Evolutionary conservation across 2,113 vertebrate species (phyloP), one percentile per base, ranked within the genome.

Genomic region (Phalacrocorax carbo): DNA sequence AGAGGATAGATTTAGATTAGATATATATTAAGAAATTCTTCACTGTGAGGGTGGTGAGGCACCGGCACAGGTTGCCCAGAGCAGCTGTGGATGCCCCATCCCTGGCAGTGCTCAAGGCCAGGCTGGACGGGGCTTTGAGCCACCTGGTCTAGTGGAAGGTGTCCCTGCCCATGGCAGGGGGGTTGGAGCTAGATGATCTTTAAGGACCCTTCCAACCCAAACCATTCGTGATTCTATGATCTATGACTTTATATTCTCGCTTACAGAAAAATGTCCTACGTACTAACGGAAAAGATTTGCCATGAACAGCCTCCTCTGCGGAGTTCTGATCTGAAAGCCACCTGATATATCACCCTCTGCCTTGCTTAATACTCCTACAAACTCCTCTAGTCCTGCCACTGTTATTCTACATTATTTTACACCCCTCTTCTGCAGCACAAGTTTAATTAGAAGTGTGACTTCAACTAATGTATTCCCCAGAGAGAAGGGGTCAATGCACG

Each of bases 381-480:
- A 83, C 88, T 93, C 77, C 95, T 93, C 82, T 77, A 88, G 87
- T 46, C 77, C 52, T 77, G 38, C 71, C 51, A 26, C 77, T 91
- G 81, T 58, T 93, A 62, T 34, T 92, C 82, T 46, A 82, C 77
- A 58, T 84, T 58, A 81, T 73, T 91, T 90, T 46, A 58, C 61
- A 27, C 65, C 69, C 42, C n/a, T 93, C 85, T 88, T 82, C 85
- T 40, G 77, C 57, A 96, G 94, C 66, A 82, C 10, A 55, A 52
- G 86, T 61, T 88, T 93, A 92, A 91, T 77, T 90, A 94, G 82
- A 52, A 92, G 71, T 29, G 87, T 5, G 23, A 69, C 69, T 93
- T 92, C 64, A 83, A 48, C 75, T 89, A 79, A 90, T 16, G 79
- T 49, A 36, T 9, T 91, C 57, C 70, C 93, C 77, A 49, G 93